Evolutionary conservation across 2,888 invertebrate genomes (phyloP).

Genomic region (Brassicogethes aeneus): DNA sequence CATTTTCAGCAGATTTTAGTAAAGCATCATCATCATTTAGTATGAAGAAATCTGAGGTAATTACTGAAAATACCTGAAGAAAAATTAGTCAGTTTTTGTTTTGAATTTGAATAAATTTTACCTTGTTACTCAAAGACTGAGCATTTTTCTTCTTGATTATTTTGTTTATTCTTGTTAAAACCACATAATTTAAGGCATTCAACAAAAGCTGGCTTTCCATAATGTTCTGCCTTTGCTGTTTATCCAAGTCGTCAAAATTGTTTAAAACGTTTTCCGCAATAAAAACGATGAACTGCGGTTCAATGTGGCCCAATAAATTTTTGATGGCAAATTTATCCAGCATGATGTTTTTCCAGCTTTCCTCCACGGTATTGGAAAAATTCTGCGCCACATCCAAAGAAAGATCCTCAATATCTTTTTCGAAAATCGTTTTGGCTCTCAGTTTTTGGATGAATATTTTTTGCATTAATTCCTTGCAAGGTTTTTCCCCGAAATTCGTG

Average conservation of each 20-base stretch:
- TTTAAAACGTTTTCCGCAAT: conserved; percentile 20
- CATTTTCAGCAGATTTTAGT: not conserved
- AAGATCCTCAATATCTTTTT: conserved; percentile 26
- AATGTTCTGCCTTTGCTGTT: conserved; percentile 9
- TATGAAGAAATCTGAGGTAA: not conserved
- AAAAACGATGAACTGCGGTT: conserved; percentile 15
- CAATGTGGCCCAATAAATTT: conserved; percentile 27
- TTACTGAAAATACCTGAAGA: not conserved
- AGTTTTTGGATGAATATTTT: conserved; percentile 35
- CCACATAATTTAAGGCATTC: conserved; percentile 21
- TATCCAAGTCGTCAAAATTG: conserved; percentile 11
- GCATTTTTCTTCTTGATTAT: conserved; percentile 26
- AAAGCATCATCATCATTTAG: not conserved
- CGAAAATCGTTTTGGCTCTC: conserved; percentile 29
- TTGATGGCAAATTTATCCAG: conserved; percentile 29
- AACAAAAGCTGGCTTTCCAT: conserved; percentile 19
- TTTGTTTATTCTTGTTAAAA: conserved; percentile 29
- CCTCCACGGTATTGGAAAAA: conserved; percentile 23
- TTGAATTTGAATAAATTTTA: not conserved
- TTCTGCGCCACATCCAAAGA: conserved; percentile 22
- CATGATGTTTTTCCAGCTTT: conserved; percentile 28
- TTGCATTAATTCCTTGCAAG: conserved; percentile 32
- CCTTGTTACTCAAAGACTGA: conserved; percentile 8
- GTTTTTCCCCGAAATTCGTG: conserved; percentile 36
- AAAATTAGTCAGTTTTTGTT: not conserved